These are phyloP conservation scores for Danio jaintianensis DNA, from an alignment of 2,797 vertebrate species.

Conservation along the genomic window DNA sequence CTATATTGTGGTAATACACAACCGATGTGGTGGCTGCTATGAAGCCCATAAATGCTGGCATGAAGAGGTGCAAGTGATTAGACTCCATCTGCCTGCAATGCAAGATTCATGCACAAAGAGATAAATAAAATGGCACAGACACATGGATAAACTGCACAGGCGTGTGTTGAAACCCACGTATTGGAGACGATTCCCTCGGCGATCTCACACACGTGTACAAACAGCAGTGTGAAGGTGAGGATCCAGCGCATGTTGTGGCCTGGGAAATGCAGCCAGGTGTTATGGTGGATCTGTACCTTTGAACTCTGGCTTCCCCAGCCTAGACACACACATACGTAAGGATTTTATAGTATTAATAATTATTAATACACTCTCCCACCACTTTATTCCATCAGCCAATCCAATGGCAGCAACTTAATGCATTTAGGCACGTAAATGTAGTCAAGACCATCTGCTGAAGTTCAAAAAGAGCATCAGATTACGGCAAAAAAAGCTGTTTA, in stretches of 20 bases:
- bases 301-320: slow-evolving; percentile 99
- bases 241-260: slow-evolving; percentile 98
- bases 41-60: slow-evolving; percentile 96
- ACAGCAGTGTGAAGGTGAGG: slow-evolving; percentile 93
- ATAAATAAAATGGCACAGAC: neutral
- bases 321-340: slow-evolving; percentile 64
- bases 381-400: neutral
- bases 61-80: slow-evolving; percentile 91
- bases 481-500: too few relatives aligned
- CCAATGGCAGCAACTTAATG: neutral
- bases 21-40: slow-evolving; percentile 95
- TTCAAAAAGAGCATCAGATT: neutral
- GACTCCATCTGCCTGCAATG: slow-evolving; percentile 79
- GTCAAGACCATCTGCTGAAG: neutral
- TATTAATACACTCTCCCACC: neutral
- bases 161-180: slow-evolving; percentile 77
- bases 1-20: slow-evolving; percentile 98
- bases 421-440: neutral
- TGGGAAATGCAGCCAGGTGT: slow-evolving; percentile 98
- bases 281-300: slow-evolving; percentile 98
- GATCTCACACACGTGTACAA: slow-evolving; percentile 97
- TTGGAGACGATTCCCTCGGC: slow-evolving; percentile 94
- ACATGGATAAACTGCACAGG: neutral
- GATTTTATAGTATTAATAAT: too few relatives aligned
- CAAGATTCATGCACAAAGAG: slow-evolving; percentile 17